Evolutionary conservation across 2,888 invertebrate genomes (phyloP), one percentile per base, ranked within the genome.

Genomic region (Melitaea athalia): DNA sequence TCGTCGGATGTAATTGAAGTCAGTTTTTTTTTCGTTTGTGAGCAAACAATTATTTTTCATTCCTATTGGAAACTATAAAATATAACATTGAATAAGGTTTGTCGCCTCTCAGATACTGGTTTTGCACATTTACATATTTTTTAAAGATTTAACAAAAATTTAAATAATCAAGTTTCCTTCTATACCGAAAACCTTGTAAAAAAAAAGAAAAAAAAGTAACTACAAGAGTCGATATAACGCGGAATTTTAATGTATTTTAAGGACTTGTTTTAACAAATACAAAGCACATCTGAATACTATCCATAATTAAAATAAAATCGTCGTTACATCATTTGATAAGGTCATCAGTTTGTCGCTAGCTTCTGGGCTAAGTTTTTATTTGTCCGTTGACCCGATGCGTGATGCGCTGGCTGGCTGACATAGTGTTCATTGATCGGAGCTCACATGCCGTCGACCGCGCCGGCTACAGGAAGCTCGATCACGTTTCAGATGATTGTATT

Each of bases 351-450:
- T 78, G 83, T 79, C 78, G 77, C 81, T 79, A 80, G 84, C 81
- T 83, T 79, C 83, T 78, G 81, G 78, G 77, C 82, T 82, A 81
- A 82, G 83, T 86, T 82, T 84, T 85, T 76, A 79, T 78, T 86
- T 89, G 89, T 89, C 77, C 89, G 84, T 87, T 89, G 89, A 90
- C 87, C 90, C 83, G 82, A 64, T 81, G 74, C 68, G 79, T 80
- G 81, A 71, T 81, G 83, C 79, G 81, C 78, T 72, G 72, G 81
- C 78, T 72, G 72, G 75, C 81, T 79, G 77, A 79, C 78, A 78
- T 78, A 75, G 67, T 67, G 71, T 61, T 64, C 70, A 73, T 65
- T 71, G 69, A 71, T 72, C 72, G 64, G 64, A 70, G 68, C 71
- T 70, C 72, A 63, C 64, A 64, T 65, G 63, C 31, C 63, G 61